Evolutionary conservation across 2,888 invertebrate species (phyloP).

Genomic region (Holacanthella duospinosa): DNA sequence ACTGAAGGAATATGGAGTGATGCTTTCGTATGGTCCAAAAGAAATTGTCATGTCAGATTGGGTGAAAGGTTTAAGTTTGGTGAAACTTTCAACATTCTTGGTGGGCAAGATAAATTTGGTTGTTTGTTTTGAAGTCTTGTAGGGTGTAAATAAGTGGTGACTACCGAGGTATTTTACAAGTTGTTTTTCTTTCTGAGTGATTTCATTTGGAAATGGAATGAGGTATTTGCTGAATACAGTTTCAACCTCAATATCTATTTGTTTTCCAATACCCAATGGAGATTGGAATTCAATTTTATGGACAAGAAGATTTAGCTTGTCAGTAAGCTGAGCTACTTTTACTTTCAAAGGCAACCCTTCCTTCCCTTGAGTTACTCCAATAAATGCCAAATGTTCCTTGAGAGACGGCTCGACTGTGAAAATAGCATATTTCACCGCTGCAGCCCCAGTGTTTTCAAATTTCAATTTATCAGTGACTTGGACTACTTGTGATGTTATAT

Average conservation of each 20-base stretch:
- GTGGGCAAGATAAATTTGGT: conserved; percentile 67
- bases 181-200: conserved; percentile 88
- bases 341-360: conserved; percentile 25
- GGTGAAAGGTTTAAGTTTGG: conserved; percentile 67
- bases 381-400: conserved; percentile 58
- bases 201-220: conserved; percentile 72
- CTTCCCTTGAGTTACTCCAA: conserved; percentile 48
- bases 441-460: conserved; percentile 69
- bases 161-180: conserved; percentile 77
- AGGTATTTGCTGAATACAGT: conserved; percentile 64
- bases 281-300: conserved; percentile 25
- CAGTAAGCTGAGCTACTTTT: conserved; percentile 17
- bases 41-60: conserved; percentile 68
- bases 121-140: conserved; percentile 66
- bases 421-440: conserved; percentile 57
- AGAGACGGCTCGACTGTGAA: conserved; percentile 57
- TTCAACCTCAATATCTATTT: conserved; percentile 50
- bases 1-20: conserved; percentile 47
- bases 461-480: conserved; percentile 69
- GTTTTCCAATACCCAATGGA: conserved; percentile 20
- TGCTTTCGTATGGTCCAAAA: conserved; percentile 79
- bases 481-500: conserved; percentile 77
- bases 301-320: conserved; percentile 17
- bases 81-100: conserved; percentile 67
- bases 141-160: conserved; percentile 73